Evolutionary conservation across 2,113 vertebrate genomes (phyloP).

Genomic region (Mastomys coucha): DNA sequence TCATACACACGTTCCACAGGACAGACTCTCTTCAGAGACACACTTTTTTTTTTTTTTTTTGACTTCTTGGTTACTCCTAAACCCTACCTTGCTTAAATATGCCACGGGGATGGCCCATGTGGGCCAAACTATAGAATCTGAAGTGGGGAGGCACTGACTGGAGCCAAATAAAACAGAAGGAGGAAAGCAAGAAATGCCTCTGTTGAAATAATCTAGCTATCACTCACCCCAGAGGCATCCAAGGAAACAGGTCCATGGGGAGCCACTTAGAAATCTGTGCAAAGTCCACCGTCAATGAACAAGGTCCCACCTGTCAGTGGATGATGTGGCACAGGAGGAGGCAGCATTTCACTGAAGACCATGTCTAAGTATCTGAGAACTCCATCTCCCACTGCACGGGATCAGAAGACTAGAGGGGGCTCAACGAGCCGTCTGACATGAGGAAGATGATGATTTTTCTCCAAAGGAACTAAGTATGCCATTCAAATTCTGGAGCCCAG

Average conservation of each 20-base stretch:
- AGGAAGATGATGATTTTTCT: neutral
- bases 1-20: neutral
- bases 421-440: neutral
- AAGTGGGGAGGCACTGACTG: neutral
- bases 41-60: neutral
- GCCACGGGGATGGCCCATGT: neutral
- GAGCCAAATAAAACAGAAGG: conserved; percentile 53
- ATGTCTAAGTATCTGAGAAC: neutral
- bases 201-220: neutral
- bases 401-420: neutral
- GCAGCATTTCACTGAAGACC: neutral
- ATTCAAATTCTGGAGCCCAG: neutral
- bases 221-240: neutral
- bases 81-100: neutral
- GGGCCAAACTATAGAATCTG: neutral
- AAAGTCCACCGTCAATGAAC: neutral
- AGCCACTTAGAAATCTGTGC: neutral
- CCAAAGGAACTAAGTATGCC: neutral
- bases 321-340: neutral
- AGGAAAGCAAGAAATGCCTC: neutral
- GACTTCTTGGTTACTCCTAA: neutral
- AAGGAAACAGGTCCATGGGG: neutral
- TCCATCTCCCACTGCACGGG: neutral
- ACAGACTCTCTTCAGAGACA: conserved; percentile 14
- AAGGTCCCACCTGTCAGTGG: neutral